A percentile compares a stretch with the other conserved stretches of the same genome.
These are phyloP conservation scores for Brenthis daphne DNA, from an alignment of 2,888 invertebrate species.

Conservation along the genomic window DNA sequence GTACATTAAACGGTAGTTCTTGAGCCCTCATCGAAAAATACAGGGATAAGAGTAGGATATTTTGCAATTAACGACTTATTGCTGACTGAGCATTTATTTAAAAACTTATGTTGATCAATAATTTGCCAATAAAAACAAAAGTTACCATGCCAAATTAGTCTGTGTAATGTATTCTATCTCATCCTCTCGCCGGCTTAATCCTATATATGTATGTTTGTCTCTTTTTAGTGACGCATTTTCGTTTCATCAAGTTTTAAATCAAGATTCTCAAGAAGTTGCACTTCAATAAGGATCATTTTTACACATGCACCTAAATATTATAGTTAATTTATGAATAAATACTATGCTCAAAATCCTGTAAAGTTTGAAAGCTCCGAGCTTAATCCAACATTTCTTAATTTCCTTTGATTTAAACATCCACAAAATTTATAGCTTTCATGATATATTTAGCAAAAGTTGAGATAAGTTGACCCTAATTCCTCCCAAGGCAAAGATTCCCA, in stretches of 20 bases:
- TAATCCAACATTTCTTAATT: slow-evolving; percentile 11
- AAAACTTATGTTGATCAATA: too few species aligned
- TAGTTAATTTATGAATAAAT: not conserved
- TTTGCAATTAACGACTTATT: not conserved
- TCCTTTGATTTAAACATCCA: slow-evolving; percentile 20
- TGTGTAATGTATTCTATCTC: too few species aligned
- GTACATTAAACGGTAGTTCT: slow-evolving; percentile 15
- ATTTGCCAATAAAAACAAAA: too few species aligned
- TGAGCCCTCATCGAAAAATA: slow-evolving; percentile 4
- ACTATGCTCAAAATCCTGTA: not conserved
- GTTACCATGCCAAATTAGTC: too few species aligned
- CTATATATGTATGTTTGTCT: too few species aligned
- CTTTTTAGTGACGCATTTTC: too few species aligned
- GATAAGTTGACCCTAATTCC: slow-evolving; percentile 33
- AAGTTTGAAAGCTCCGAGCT: not conserved
- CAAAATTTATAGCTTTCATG: slow-evolving; percentile 30
- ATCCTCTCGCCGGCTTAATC: too few species aligned
- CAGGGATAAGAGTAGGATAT: not conserved
- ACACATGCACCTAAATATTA: not conserved
- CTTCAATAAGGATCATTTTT: too few species aligned
- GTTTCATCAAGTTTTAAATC: too few species aligned
- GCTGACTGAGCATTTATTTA: not conserved
- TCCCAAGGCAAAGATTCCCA: slow-evolving; percentile 31
- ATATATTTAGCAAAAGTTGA: slow-evolving; percentile 30
- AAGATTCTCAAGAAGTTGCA: too few species aligned